These are phyloP conservation scores for Stichodactyla helianthus DNA, from an alignment of 64 coral and sea anemone species.

Conservation along the genomic window DNA sequence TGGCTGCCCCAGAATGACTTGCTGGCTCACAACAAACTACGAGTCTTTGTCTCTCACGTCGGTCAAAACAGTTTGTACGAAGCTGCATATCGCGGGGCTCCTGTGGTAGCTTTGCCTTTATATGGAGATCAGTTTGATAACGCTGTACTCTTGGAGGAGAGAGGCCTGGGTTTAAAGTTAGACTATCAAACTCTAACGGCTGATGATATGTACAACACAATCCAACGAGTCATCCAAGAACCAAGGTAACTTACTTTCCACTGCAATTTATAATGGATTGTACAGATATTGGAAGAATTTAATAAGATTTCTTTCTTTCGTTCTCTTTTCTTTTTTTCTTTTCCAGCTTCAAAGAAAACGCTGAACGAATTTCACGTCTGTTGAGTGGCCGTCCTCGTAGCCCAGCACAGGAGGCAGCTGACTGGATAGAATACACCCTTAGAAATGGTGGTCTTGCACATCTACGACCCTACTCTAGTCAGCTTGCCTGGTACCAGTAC, in stretches of 20 bases:
- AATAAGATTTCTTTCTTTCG: background rate
- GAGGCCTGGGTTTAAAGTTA: slow-evolving; percentile 9
- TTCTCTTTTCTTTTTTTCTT: too few species aligned
- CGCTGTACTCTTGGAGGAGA: slow-evolving; percentile 4
- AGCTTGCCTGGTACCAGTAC: slow-evolving; percentile 21
- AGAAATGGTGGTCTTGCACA: slow-evolving; percentile 8
- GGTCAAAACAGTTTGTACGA: slow-evolving; percentile 42
- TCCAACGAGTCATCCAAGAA: slow-evolving; percentile 1
- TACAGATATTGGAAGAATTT: background rate
- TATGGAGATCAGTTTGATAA: slow-evolving; percentile 36
- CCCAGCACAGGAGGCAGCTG: slow-evolving; percentile 13
- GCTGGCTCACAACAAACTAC: slow-evolving; percentile 19
- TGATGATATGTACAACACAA: slow-evolving; percentile 12
- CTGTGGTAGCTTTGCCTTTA: slow-evolving; percentile 36
- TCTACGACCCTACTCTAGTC: slow-evolving; percentile 13
- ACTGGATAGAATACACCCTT: slow-evolving; percentile 22
- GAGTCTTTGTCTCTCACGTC: slow-evolving; percentile 36
- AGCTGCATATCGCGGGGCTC: slow-evolving; percentile 34
- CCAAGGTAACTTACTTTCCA: background rate
- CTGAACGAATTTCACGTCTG: slow-evolving; percentile 29
- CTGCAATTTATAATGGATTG: background rate
- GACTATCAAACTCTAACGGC: slow-evolving; percentile 7
- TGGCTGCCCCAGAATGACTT: slow-evolving; percentile 57
- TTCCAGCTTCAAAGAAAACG: slow-evolving; percentile 31
- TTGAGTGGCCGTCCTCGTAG: slow-evolving; percentile 15